A percentile compares a stretch with the other conserved stretches of the same genome.
These are phyloP conservation scores for Platysternon megacephalum DNA, from an alignment of 2,113 vertebrate species.

Conservation along the genomic window DNA sequence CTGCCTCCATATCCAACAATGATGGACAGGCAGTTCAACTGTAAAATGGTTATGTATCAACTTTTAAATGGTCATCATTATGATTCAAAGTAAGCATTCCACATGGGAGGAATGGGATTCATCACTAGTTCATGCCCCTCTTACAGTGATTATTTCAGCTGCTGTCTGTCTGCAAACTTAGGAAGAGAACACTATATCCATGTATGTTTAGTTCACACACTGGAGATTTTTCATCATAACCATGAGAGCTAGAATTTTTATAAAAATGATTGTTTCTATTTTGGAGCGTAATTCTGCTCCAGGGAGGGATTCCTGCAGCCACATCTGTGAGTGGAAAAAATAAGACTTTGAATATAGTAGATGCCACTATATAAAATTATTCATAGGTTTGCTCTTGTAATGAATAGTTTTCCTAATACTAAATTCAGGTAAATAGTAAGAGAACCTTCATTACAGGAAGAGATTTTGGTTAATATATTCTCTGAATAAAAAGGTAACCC, in stretches of 20 bases:
- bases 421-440: not conserved
- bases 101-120: not conserved
- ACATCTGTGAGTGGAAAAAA: not conserved
- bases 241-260: accelerated
- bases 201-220: not conserved
- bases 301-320: not conserved
- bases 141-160: accelerated
- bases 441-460: not conserved
- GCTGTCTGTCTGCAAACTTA: not conserved
- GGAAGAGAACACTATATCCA: not conserved
- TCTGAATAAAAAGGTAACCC: not conserved
- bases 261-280: not conserved
- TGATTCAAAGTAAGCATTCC: not conserved
- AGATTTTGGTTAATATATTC: slow-evolving; percentile 1
- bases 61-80: not conserved
- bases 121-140: not conserved
- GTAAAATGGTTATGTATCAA: not conserved
- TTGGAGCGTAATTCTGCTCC: accelerated
- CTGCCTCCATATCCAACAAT: not conserved
- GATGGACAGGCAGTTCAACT: not conserved
- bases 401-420: not conserved
- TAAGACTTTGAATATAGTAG: not conserved
- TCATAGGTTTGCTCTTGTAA: not conserved
- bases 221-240: not conserved
- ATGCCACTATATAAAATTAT: not conserved